Evolutionary conservation across 2,113 vertebrate species (phyloP).

Genomic region (Rhea pennata): DNA sequence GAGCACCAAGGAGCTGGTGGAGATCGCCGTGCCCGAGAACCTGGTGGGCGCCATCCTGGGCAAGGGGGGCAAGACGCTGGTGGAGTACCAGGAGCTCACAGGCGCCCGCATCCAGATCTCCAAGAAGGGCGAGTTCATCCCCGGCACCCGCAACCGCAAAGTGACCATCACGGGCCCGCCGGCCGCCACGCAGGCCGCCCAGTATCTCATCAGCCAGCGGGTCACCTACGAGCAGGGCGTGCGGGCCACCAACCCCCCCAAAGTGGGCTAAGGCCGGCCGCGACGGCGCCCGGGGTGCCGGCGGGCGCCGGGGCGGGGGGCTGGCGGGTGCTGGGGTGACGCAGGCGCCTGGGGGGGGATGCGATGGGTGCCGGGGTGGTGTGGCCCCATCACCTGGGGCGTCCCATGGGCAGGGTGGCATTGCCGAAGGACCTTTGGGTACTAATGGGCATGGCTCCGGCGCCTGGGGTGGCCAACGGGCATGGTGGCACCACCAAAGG

Average conservation of each 20-base stretch:
- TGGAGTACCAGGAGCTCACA: slow-evolving; percentile 96
- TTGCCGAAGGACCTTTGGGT: too few relatives aligned
- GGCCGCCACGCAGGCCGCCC: slow-evolving; percentile 91
- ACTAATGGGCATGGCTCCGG: too few relatives aligned
- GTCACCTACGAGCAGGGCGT: slow-evolving; percentile 96
- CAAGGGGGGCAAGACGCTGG: slow-evolving; percentile 93
- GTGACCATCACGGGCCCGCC: slow-evolving; percentile 95
- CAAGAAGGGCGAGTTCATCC: slow-evolving; percentile 96
- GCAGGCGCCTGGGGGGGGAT: too few relatives aligned
- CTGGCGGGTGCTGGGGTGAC: too few relatives aligned
- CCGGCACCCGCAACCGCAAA: slow-evolving; percentile 94
- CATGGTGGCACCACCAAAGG: too few relatives aligned
- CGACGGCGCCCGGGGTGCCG: too few relatives aligned
- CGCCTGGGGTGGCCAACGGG: too few relatives aligned
- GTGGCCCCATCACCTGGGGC: background rate
- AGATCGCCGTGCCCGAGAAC: slow-evolving; percentile 94
- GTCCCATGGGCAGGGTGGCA: too few relatives aligned
- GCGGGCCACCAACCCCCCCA: slow-evolving; percentile 94
- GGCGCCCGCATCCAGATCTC: slow-evolving; percentile 96
- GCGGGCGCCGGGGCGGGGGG: too few relatives aligned
- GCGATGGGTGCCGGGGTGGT: too few relatives aligned
- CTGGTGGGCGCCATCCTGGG: slow-evolving; percentile 94
- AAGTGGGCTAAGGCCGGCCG: slow-evolving; percentile 83
- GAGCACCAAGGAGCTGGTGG: slow-evolving; percentile 91
- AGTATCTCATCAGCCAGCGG: slow-evolving; percentile 96